Conservation (phyloP, 1,140 invertebrate genomes). For the Delia radicum region DNA sequence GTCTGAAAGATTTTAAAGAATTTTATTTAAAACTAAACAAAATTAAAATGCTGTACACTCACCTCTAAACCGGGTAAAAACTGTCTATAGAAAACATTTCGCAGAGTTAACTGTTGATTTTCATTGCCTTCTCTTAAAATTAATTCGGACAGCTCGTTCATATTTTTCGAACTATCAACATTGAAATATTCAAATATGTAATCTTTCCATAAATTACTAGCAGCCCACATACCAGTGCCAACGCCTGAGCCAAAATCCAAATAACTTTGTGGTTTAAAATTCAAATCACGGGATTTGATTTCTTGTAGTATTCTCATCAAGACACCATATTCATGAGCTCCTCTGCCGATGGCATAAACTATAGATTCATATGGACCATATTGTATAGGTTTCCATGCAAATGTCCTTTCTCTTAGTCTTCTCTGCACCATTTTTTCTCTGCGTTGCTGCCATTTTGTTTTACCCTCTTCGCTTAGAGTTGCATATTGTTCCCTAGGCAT, state of each 20-base stretch:
- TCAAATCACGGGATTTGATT: constrained; percentile 63
- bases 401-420: constrained; percentile 59
- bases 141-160: constrained; percentile 76
- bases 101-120: constrained; percentile 60
- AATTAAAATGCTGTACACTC: constrained; percentile 34
- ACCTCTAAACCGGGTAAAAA: constrained; percentile 70
- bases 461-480: constrained; percentile 36
- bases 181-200: constrained; percentile 78
- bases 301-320: constrained; percentile 73
- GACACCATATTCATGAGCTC: constrained; percentile 74
- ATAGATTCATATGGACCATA: constrained; percentile 66
- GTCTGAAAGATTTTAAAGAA: constrained; percentile 58
- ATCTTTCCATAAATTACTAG: constrained; percentile 68
- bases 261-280: constrained; percentile 74
- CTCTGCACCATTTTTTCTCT: constrained; percentile 52
- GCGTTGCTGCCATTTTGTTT: constrained; percentile 47
- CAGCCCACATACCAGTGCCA: constrained; percentile 81
- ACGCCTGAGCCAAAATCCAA: constrained; percentile 91
- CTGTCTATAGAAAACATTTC: constrained; percentile 73
- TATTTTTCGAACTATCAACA: constrained; percentile 75
- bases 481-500: constrained; percentile 42
- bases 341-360: constrained; percentile 70
- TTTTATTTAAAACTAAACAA: background rate
- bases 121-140: constrained; percentile 68
- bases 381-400: constrained; percentile 71